A percentile compares a stretch with the other conserved stretches of the same genome.
Conservation (phyloP, 2,113 vertebrate genomes). For the Callospermophilus lateralis region DNA sequence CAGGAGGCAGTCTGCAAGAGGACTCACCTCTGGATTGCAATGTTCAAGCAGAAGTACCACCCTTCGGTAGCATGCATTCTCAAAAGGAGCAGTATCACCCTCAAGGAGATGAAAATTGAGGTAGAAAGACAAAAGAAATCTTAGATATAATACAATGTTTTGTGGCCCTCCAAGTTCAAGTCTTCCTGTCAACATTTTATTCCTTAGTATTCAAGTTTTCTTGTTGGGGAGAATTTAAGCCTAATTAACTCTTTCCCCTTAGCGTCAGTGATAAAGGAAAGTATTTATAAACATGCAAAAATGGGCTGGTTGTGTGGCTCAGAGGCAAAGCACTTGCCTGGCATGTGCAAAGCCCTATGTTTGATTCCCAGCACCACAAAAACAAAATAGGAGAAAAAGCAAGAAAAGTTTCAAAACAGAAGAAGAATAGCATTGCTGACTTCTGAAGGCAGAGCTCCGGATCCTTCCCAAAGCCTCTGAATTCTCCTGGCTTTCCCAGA, state of each 20-base stretch:
- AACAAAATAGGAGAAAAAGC: not conserved
- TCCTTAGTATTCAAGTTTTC: slow-evolving; percentile 16
- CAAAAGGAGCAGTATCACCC: not conserved
- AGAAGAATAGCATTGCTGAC: not conserved
- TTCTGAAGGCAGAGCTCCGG: not conserved
- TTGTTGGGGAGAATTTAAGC: not conserved
- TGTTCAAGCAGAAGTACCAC: not conserved
- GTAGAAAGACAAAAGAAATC: not conserved
- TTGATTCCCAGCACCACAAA: not conserved
- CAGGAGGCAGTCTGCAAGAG: not conserved
- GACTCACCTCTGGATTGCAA: not conserved
- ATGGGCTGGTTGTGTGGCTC: not conserved
- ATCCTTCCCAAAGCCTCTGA: not conserved
- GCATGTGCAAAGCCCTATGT: not conserved
- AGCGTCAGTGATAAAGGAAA: not conserved
- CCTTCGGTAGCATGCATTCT: not conserved
- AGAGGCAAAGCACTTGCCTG: not conserved
- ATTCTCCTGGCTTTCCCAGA: not conserved
- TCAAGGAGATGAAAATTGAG: not conserved
- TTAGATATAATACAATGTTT: not conserved
- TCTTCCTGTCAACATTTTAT: not conserved
- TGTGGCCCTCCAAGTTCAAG: not conserved
- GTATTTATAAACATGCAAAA: not conserved
- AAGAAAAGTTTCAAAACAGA: not conserved
- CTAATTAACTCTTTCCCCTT: not conserved